Evolutionary conservation across 2,797 vertebrate genomes (phyloP), one percentile per base, ranked within the genome.

Genomic region (Leucoraja ocellata): DNA sequence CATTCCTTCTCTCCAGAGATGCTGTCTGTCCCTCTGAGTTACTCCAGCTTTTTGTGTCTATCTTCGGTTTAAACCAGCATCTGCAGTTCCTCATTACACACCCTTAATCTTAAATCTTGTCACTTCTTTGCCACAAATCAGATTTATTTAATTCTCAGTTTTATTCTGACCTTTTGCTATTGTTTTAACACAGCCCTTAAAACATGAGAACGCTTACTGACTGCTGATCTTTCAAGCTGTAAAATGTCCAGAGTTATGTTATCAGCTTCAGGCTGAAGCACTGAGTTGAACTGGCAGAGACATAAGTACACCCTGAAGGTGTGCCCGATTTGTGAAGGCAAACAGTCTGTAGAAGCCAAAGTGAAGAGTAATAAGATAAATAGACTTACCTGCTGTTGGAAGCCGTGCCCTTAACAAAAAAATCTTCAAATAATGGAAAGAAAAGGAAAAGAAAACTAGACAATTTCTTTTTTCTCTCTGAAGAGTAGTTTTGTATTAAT

Each of bases 231-330:
- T 91, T 9, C 13, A 32, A 91, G 74, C 71, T 25, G 74, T 92
- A 92, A 92, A 91, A 91, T 91, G 11, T 73, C 90, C 73, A 91
- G 46, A 13, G 68, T n/a, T 76, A 92, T 76, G 74, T 92, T 92
- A 92, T 76, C 90, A 92, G 46, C 39, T 74, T 46, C 39, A 54
- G 21, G 54, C 76, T 54, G 36, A 76, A 92, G 68, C 71, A 76
- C 39, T 92, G 9, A 76, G 28, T 11, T 92, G 90, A 92, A 76
- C 36, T 92, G 71, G 90, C 39, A 76, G 90, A 74, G 21, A 91
- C 90, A 74, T 54, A 73, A 14, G 36, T 76, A 92, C 90, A 76
- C 90, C 73, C 39, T 71, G 28, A 92, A 92, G 90, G 90, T 92
- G 90, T 76, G 90, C 21, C 84, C n/a, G n/a, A 23, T 88, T 71